Conservation (phyloP, 2,797 vertebrate species). For the Coracias cyanogaster region DNA sequence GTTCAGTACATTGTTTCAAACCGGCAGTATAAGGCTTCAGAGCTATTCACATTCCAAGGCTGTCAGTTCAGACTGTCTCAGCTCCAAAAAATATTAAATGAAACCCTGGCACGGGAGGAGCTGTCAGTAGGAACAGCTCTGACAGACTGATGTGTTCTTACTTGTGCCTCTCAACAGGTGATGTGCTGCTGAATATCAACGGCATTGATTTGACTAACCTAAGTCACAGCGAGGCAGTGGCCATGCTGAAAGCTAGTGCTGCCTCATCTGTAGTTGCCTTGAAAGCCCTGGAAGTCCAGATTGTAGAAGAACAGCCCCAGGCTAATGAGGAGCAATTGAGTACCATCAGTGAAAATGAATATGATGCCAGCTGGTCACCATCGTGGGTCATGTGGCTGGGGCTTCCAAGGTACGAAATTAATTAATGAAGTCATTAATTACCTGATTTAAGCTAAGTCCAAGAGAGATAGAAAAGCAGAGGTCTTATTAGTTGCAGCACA, state of each 20-base stretch:
- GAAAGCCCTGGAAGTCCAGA: constrained; percentile 92
- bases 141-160: background rate
- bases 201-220: constrained; percentile 94
- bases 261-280: constrained; percentile 90
- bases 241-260: constrained; percentile 95
- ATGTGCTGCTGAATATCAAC: constrained; percentile 95
- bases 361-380: constrained; percentile 96
- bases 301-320: constrained; percentile 86
- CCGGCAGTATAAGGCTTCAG: background rate
- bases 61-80: background rate
- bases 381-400: constrained; percentile 99
- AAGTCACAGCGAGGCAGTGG: constrained; percentile 96
- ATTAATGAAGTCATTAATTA: background rate
- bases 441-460: background rate
- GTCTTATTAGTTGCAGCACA: background rate
- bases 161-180: constrained; percentile 78
- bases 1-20: background rate
- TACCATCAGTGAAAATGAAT: constrained; percentile 91
- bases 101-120: background rate
- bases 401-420: constrained; percentile 88
- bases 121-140: background rate
- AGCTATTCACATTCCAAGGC: background rate
- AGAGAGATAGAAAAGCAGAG: background rate
- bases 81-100: background rate
- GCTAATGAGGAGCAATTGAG: constrained; percentile 83